A percentile compares a stretch with the other conserved stretches of the same genome.
These are phyloP conservation scores for Heterodera schachtii DNA, from an alignment of 1,140 invertebrate genomes.

Conservation along the genomic window DNA sequence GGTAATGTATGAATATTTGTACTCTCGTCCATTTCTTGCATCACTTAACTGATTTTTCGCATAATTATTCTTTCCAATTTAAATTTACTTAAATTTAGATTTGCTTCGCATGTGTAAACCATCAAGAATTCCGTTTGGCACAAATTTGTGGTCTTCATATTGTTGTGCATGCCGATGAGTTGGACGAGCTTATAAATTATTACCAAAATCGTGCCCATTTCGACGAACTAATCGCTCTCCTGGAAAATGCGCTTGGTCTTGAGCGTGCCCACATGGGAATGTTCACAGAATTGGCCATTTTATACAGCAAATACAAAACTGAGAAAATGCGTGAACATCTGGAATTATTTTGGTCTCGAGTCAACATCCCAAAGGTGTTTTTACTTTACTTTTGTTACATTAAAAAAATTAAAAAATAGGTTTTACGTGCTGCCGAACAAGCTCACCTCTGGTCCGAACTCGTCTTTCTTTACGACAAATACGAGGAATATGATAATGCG, in stretches of 20 bases:
- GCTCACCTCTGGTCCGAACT: conserved; percentile 98
- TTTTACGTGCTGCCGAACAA: conserved; percentile 91
- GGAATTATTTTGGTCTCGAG: conserved; percentile 98
- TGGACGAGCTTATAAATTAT: conserved; percentile 98
- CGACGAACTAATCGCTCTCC: conserved; percentile 90
- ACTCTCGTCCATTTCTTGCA: too few species aligned
- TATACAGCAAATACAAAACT: conserved; percentile 98
- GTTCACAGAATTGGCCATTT: conserved; percentile 97
- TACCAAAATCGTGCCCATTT: conserved; percentile 94
- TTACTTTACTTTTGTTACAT: background rate
- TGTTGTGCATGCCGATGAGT: conserved; percentile 97
- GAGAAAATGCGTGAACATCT: conserved; percentile 98
- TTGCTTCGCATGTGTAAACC: conserved; percentile 98
- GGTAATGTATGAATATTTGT: conserved; percentile 55
- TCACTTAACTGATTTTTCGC: background rate
- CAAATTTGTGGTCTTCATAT: conserved; percentile 99
- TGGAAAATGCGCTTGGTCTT: conserved; percentile 91
- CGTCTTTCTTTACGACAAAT: conserved; percentile 99
- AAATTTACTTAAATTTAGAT: conserved; percentile 69
- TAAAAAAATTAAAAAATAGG: conserved; percentile 67
- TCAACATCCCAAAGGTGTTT: conserved; percentile 95
- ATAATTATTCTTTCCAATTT: background rate
- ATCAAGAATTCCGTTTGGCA: conserved; percentile 92
- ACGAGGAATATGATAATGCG: conserved; percentile 99
- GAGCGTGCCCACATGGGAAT: conserved; percentile 99